A percentile compares a stretch with the other conserved stretches of the same genome.
Conservation (phyloP, 2,113 vertebrate species). For the Orientallactaga bullata region DNA sequence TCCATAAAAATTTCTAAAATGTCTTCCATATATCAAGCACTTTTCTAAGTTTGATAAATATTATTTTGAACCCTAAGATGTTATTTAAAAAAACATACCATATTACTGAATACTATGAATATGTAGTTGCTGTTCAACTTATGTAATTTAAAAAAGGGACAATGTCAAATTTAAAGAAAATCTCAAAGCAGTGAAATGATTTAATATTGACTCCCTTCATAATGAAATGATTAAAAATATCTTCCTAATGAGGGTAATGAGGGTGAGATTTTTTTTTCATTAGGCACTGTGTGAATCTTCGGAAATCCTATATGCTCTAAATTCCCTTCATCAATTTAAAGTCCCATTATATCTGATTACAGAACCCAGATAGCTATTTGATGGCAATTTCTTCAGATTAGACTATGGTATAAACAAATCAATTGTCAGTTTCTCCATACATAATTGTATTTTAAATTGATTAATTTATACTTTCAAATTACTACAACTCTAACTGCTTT, state of each 20-base stretch:
- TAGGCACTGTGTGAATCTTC: not conserved
- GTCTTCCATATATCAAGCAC: not conserved
- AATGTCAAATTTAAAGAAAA: not conserved
- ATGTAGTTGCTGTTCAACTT: not conserved
- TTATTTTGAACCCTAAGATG: not conserved
- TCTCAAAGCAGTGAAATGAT: not conserved
- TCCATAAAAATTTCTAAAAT: not conserved
- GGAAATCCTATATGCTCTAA: not conserved
- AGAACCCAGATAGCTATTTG: conserved; percentile 22
- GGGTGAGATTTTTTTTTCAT: not conserved
- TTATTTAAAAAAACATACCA: not conserved
- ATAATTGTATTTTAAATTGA: not conserved
- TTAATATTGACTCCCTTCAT: not conserved
- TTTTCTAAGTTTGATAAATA: not conserved
- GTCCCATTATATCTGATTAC: not conserved
- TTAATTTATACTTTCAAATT: conserved; percentile 47
- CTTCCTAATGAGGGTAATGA: not conserved
- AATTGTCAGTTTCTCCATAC: not conserved
- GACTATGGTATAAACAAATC: conserved; percentile 11
- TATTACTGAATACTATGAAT: not conserved
- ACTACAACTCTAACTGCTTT: not conserved
- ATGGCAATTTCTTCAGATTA: conserved; percentile 6
- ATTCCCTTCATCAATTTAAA: conserved; percentile 34
- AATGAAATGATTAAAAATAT: conserved; percentile 32
- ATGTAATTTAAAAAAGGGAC: conserved; percentile 1